Evolutionary conservation across 2,888 invertebrate species (phyloP).

Genomic region (Pristionchus mayeri): DNA sequence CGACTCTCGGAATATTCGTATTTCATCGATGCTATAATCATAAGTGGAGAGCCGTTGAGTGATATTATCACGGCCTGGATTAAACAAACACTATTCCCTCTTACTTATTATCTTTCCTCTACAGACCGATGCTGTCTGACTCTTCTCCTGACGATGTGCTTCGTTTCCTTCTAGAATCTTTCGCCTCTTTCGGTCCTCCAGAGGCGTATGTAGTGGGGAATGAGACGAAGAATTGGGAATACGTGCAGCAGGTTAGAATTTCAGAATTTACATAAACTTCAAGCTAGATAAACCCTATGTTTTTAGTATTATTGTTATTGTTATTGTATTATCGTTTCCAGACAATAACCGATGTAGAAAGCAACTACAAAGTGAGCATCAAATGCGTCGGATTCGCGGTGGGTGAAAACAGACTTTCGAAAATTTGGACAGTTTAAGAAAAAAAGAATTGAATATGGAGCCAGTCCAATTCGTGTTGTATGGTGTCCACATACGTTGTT

Average conservation of each 20-base stretch:
- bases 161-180: neutral
- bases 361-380: constrained; percentile 3
- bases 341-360: neutral
- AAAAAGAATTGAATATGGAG: too few species aligned
- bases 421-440: too few species aligned
- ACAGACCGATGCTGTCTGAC: neutral
- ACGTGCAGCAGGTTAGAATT: neutral
- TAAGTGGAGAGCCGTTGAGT: too few species aligned
- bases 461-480: too few species aligned
- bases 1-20: too few species aligned
- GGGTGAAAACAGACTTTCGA: too few species aligned
- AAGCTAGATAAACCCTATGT: too few species aligned
- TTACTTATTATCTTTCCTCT: neutral
- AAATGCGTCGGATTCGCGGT: neutral
- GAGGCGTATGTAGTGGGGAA: neutral
- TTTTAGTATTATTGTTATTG: neutral
- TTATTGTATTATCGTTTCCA: neutral
- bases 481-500: too few species aligned
- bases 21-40: too few species aligned
- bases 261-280: too few species aligned
- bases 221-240: neutral
- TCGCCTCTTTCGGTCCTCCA: neutral
- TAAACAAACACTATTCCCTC: too few species aligned
- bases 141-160: neutral
- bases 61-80: too few species aligned